Evolutionary conservation across 1,140 invertebrate genomes (phyloP).

Genomic region (Epicauta chinensis): DNA sequence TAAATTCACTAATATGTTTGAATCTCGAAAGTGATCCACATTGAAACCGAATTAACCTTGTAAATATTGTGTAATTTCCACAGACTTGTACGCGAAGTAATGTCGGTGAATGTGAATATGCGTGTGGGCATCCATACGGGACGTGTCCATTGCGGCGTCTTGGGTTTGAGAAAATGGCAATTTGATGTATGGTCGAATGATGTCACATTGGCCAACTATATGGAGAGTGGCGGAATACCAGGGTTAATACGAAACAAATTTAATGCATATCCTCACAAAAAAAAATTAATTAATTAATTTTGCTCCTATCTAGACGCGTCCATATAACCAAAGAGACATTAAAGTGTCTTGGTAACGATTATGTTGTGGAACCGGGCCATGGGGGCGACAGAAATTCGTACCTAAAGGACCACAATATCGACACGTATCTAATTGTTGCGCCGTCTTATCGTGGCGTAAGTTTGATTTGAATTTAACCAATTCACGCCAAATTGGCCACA

Average conservation of each 20-base stretch:
- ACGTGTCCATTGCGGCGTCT: slow-evolving; percentile 86
- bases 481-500: too few relatives aligned
- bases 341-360: slow-evolving; percentile 75
- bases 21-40: too few relatives aligned
- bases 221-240: slow-evolving; percentile 91
- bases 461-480: too few relatives aligned
- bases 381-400: slow-evolving; percentile 80
- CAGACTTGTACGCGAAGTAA: slow-evolving; percentile 81
- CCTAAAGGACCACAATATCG: slow-evolving; percentile 85
- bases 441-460: slow-evolving; percentile 62
- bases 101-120: slow-evolving; percentile 91
- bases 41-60: too few relatives aligned
- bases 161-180: slow-evolving; percentile 87
- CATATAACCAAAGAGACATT: slow-evolving; percentile 91
- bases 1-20: too few relatives aligned
- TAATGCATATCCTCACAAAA: too few relatives aligned
- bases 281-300: background rate
- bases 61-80: too few relatives aligned
- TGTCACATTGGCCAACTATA: slow-evolving; percentile 91
- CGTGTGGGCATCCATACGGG: slow-evolving; percentile 92
- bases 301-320: slow-evolving; percentile 62
- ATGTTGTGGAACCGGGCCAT: slow-evolving; percentile 82
- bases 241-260: slow-evolving; percentile 57
- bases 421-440: slow-evolving; percentile 85
- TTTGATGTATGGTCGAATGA: slow-evolving; percentile 96